A percentile compares a stretch with the other conserved stretches of the same genome.
phyloP scores from a whole-genome alignment of 1,140 invertebrate genomes.

The Magallana ariakensis region DNA sequence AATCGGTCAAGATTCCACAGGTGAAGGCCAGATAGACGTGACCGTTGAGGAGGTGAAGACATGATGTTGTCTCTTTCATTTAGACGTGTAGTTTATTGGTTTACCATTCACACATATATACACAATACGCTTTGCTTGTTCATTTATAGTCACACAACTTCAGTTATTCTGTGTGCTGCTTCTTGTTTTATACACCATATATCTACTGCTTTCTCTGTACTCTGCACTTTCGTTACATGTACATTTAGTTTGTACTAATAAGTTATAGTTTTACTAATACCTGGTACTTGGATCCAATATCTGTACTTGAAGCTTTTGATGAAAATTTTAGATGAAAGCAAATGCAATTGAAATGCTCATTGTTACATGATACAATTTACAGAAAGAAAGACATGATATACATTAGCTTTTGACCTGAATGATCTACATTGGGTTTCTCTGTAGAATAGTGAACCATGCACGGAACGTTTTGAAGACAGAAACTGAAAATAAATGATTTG shows the following conservation, averaged over 20 bases:
- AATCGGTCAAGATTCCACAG: constrained; percentile 67
- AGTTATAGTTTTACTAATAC: not conserved
- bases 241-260: not conserved
- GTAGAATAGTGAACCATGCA: no score
- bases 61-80: constrained; percentile 53
- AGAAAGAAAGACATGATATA: no score
- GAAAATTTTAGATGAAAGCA: no score
- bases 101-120: not conserved
- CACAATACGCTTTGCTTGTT: not conserved
- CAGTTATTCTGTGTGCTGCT: not conserved
- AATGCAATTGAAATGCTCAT: no score
- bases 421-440: no score
- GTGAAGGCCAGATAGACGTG: constrained; percentile 63
- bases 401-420: no score
- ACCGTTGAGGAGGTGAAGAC: constrained; percentile 58
- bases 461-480: no score
- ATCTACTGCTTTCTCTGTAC: not conserved
- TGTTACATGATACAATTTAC: no score
- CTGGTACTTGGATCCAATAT: not conserved
- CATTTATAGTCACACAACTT: constrained; percentile 11
- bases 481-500: no score
- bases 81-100: not conserved
- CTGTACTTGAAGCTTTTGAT: no score
- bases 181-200: not conserved
- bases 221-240: not conserved